Evolutionary conservation across 2,797 vertebrate genomes (phyloP).

Genomic region (Acipenser transmontanus): DNA sequence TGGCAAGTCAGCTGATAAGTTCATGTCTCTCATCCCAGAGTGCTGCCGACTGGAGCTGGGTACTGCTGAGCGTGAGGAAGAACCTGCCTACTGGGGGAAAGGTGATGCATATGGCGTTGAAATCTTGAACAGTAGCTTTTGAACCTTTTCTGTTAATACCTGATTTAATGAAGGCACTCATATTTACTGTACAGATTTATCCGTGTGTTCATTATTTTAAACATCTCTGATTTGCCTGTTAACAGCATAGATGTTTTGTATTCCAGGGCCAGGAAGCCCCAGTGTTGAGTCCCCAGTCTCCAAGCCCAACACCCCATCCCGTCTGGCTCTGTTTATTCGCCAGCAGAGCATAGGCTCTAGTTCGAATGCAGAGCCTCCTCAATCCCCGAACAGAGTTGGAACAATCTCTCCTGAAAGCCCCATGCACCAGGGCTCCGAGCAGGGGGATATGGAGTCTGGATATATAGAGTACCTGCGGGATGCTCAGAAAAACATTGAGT

Average conservation of each 20-base stretch:
- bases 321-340: constrained; percentile 84
- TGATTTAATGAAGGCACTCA: neutral
- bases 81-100: constrained; percentile 74
- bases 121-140: neutral
- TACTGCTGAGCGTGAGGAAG: constrained; percentile 61
- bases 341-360: constrained; percentile 62
- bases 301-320: constrained; percentile 81
- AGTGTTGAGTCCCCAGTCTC: constrained; percentile 63
- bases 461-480: constrained; percentile 91
- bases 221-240: no score
- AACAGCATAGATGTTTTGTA: neutral
- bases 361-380: constrained; percentile 28
- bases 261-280: constrained; percentile 70
- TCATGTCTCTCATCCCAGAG: constrained; percentile 86
- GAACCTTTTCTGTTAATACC: no score
- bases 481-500: constrained; percentile 70
- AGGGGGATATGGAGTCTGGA: constrained; percentile 75
- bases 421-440: constrained; percentile 49
- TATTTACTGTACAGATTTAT: neutral
- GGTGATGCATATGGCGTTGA: constrained; percentile 46
- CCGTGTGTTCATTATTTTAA: neutral
- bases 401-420: constrained; percentile 65
- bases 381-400: constrained; percentile 32
- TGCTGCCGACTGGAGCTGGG: constrained; percentile 70
- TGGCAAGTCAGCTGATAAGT: constrained; percentile 83